phyloP scores from a whole-genome alignment of 2,797 vertebrate genomes.

The Ispidina lecontei region DNA sequence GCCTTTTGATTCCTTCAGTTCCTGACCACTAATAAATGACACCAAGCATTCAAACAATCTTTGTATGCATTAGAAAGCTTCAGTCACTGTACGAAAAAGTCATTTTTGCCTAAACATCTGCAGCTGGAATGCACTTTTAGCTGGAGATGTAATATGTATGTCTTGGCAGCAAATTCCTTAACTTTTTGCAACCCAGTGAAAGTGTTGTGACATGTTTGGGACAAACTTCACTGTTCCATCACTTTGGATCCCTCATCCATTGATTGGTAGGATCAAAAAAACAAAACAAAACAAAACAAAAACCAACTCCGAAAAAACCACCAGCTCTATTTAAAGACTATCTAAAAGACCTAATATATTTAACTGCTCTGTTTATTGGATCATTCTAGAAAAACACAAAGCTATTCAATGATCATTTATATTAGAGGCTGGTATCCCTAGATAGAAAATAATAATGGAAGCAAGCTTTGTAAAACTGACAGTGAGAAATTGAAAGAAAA shows the following conservation, averaged over 20 bases:
- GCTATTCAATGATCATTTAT: not conserved
- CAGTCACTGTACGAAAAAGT: conserved; percentile 12
- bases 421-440: not conserved
- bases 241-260: not conserved
- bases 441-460: not conserved
- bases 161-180: conserved; percentile 41
- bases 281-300: too few relatives aligned
- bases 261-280: not conserved
- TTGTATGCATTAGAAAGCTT: not conserved
- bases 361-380: not conserved
- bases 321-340: too few relatives aligned
- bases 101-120: conserved; percentile 24
- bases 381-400: not conserved
- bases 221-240: not conserved
- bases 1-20: not conserved
- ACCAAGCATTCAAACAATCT: not conserved
- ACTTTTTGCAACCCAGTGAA: not conserved
- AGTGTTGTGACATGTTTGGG: not conserved
- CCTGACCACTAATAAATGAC: not conserved
- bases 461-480: not conserved
- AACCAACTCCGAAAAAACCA: too few relatives aligned
- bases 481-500: not conserved
- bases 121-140: conserved; percentile 10
- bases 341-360: not conserved
- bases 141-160: not conserved